Evolutionary conservation across 2,113 vertebrate genomes (phyloP), one percentile per base, ranked within the genome.

Genomic region (Mellivora capensis): DNA sequence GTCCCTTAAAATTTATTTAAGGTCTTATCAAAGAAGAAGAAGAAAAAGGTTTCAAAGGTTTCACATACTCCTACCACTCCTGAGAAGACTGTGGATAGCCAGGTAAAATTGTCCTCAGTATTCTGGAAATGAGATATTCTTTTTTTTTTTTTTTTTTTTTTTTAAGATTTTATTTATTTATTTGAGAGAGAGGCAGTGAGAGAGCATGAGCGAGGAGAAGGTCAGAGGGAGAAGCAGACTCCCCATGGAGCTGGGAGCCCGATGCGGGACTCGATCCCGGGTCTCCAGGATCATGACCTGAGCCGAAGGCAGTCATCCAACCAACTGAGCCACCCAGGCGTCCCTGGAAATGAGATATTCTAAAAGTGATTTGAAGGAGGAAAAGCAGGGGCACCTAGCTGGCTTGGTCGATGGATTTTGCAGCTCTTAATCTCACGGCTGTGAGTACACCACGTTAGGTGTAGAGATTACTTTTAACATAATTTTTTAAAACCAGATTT

Each of bases 51-150:
- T 85, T 76, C 39, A 7, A 39, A 61, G 34, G 10, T 84, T 85
- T 76, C 39, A 14, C 20, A n/a, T 14, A 37, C 29, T 87, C 7
- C 44, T 23, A 1, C 67, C 5, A 95, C 61, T 44, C 67, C 96
- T 61, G 90, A 96, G 72, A 93, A 94, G 62, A 81, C 93, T 10
- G 23, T 69, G 71, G 92, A 93, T 21, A 97, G 93, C 90, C 97
- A 95, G 97, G 97, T 98, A 96, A 87, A 57, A 44, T 7, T 76
- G n/a, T 44, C 34, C 62, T 80, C 21, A 52, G 1, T 84, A 15
- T 44, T 42, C 42, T 79, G 34, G 61, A n/a, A 11, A 23, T n/a
- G 2, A 0, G 23, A 3, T 54, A n/a, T 76, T 95, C 6, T 6
- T 42, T n/a, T n/a, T n/a, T n/a, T n/a, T n/a, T n/a, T n/a, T n/a